Percentiles rank a stretch among this genome's conserved stretches.
Conservation (phyloP, 2,113 vertebrate genomes). For the Arizona elegans region DNA sequence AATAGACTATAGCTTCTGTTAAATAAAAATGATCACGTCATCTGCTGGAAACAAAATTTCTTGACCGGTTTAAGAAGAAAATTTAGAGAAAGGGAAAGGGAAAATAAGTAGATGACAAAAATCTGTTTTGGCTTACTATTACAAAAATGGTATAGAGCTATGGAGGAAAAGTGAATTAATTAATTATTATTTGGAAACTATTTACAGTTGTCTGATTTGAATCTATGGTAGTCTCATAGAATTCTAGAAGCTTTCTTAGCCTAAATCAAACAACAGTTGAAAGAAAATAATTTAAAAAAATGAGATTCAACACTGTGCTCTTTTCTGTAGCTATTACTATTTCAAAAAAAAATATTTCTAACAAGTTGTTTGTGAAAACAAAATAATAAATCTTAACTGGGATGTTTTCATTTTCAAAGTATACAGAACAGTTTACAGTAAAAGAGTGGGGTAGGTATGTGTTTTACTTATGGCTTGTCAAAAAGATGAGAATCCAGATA, state of each 20-base stretch:
- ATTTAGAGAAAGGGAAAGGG: background rate
- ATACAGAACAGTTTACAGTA: background rate
- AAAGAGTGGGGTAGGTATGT: background rate
- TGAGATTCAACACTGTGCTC: background rate
- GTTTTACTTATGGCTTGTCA: background rate
- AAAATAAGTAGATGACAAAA: background rate
- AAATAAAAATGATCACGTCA: background rate
- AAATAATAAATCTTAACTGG: background rate
- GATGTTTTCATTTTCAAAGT: background rate
- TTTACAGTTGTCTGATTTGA: background rate
- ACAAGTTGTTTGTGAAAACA: background rate
- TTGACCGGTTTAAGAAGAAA: background rate
- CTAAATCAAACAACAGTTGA: background rate
- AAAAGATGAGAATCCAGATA: background rate
- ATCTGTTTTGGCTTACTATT: background rate
- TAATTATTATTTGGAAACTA: background rate
- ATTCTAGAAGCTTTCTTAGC: background rate
- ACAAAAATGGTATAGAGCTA: background rate
- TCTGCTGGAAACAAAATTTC: background rate
- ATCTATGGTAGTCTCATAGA: background rate
- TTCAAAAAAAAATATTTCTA: background rate
- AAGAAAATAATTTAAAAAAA: background rate
- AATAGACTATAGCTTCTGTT: background rate
- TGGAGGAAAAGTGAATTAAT: background rate
- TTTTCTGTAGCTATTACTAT: background rate